These are phyloP conservation scores for Resseliella maxima DNA, from an alignment of 2,888 invertebrate species.

Conservation along the genomic window DNA sequence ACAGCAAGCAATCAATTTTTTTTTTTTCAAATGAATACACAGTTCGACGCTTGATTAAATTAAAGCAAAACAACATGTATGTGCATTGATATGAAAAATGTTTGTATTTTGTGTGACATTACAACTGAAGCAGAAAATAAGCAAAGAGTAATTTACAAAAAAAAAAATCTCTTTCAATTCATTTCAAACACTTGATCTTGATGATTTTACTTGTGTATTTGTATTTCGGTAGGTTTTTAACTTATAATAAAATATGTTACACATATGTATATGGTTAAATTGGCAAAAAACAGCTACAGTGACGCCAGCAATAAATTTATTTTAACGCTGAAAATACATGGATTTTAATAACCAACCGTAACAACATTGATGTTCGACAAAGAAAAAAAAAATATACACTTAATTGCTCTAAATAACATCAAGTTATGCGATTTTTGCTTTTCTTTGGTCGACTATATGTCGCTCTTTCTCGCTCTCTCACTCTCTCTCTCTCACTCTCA, in stretches of 20 bases:
- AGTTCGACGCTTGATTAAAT: neutral
- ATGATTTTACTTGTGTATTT: neutral
- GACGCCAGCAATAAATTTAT: slow-evolving; percentile 47
- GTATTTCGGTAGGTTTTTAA: neutral
- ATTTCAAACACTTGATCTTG: slow-evolving; percentile 10
- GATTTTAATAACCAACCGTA: neutral
- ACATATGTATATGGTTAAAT: neutral
- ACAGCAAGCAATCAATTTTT: neutral
- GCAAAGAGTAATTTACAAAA: neutral
- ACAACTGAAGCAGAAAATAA: neutral
- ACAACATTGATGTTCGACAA: neutral
- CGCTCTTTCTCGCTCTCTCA: no score
- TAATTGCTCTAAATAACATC: slow-evolving; percentile 34
- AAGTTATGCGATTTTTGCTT: neutral
- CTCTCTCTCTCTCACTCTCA: no score
- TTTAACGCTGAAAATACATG: neutral
- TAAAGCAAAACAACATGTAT: neutral
- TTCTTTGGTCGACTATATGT: no score
- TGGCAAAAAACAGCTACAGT: neutral
- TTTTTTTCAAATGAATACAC: neutral
- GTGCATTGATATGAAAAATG: neutral
- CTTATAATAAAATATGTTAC: neutral
- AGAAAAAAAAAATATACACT: neutral
- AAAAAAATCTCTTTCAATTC: neutral
- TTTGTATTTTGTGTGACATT: neutral